Conservation (phyloP, 2,888 invertebrate species). For the Lepidochitona cinerea region DNA sequence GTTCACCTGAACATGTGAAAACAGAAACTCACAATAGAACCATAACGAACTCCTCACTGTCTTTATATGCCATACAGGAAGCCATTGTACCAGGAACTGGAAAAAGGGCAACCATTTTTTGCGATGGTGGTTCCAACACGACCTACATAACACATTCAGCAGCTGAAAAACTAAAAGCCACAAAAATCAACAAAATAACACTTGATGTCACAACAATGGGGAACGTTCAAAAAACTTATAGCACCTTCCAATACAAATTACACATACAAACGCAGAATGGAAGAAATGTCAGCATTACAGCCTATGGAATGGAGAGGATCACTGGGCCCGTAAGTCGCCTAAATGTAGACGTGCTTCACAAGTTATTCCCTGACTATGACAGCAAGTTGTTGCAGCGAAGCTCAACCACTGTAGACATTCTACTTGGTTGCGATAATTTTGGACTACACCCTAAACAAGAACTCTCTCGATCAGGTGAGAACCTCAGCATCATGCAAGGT, state of each 20-base stretch:
- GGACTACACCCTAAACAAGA: constrained; percentile 8
- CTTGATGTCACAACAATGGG: constrained; percentile 9
- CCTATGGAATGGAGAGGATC: constrained; percentile 4
- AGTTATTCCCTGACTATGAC: neutral
- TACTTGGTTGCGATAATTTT: constrained; percentile 9
- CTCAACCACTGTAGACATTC: neutral
- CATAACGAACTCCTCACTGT: neutral
- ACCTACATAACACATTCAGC: constrained; percentile 9
- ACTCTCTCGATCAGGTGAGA: neutral
- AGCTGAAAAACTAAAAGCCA: neutral
- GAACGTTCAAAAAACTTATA: constrained; percentile 7
- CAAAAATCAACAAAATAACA: neutral
- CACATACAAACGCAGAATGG: constrained; percentile 4
- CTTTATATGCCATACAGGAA: neutral
- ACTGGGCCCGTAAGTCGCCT: neutral
- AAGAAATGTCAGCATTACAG: neutral
- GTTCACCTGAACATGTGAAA: neutral
- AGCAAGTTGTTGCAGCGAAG: neutral
- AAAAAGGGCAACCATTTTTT: constrained; percentile 1
- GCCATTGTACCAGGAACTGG: neutral
- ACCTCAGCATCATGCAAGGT: constrained; percentile 8
- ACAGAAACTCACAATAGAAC: neutral
- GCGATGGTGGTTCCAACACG: constrained; percentile 10
- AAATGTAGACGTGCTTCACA: neutral
- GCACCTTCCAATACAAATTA: neutral